Evolutionary conservation across 2,113 vertebrate species (phyloP).

Genomic region (Chascanopsetta lugubris): DNA sequence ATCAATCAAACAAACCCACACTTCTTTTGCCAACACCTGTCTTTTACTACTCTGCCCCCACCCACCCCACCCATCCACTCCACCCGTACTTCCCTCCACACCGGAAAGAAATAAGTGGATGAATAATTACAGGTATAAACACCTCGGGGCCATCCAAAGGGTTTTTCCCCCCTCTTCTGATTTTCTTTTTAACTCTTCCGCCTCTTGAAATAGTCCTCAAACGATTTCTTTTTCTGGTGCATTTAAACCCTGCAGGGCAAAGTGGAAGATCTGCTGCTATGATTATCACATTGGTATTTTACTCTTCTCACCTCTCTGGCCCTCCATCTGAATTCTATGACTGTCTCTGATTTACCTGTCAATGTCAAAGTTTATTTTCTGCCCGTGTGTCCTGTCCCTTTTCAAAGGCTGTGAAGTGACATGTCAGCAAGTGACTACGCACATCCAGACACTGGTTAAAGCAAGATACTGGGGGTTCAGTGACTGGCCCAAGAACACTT

Average conservation of each 20-base stretch:
- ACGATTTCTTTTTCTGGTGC: slow-evolving; percentile 59
- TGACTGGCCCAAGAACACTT: no score
- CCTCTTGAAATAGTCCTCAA: slow-evolving; percentile 61
- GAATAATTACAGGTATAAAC: slow-evolving; percentile 80
- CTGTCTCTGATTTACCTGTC: slow-evolving; percentile 32
- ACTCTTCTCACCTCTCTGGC: slow-evolving; percentile 55
- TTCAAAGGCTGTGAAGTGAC: background rate
- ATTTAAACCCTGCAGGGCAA: slow-evolving; percentile 71
- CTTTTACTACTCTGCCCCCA: slow-evolving; percentile 39
- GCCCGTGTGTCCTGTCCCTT: slow-evolving; percentile 42
- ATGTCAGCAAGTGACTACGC: background rate
- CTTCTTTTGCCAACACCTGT: slow-evolving; percentile 70
- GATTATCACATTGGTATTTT: slow-evolving; percentile 65
- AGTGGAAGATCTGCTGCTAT: slow-evolving; percentile 51
- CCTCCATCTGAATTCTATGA: slow-evolving; percentile 10
- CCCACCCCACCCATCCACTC: no score
- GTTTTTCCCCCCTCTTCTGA: slow-evolving; percentile 62
- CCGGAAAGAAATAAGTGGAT: slow-evolving; percentile 71
- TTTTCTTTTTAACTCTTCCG: slow-evolving; percentile 61
- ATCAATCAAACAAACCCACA: slow-evolving; percentile 51
- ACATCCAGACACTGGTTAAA: background rate
- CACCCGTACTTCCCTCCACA: slow-evolving; percentile 20
- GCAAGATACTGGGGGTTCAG: no score
- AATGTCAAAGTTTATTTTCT: slow-evolving; percentile 29
- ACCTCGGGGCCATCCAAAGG: slow-evolving; percentile 68